These are phyloP conservation scores for Eremobia ochroleuca DNA, from an alignment of 2,888 invertebrate genomes.

Conservation along the genomic window DNA sequence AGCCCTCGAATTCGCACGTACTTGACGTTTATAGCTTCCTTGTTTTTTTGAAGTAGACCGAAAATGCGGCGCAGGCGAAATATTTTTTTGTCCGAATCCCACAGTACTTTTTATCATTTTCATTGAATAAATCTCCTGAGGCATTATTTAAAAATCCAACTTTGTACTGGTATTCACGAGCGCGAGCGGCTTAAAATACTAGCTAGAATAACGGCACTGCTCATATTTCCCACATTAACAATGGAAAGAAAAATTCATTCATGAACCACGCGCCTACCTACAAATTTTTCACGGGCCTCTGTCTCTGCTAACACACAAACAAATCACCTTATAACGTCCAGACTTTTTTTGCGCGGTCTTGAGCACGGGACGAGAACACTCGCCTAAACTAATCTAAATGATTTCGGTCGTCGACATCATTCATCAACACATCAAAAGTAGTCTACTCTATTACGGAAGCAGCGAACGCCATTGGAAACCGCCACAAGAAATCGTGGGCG, in stretches of 20 bases:
- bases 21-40: neutral
- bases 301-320: constrained; percentile 28
- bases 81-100: neutral
- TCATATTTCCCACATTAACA: constrained; percentile 14
- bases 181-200: neutral
- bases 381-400: constrained; percentile 28
- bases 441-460: constrained; percentile 30
- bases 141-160: neutral
- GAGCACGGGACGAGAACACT: constrained; percentile 26
- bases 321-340: constrained; percentile 31
- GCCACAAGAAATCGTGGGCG: constrained; percentile 18
- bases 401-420: constrained; percentile 10
- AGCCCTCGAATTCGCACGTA: too few species aligned
- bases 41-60: neutral
- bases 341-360: constrained; percentile 53
- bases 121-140: neutral
- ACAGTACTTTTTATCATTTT: neutral
- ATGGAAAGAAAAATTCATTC: constrained; percentile 2
- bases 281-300: constrained; percentile 46
- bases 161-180: neutral
- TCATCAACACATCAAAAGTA: constrained; percentile 25
- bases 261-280: constrained; percentile 6
- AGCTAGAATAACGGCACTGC: constrained; percentile 3
- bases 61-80: neutral
- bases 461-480: constrained; percentile 8